Evolutionary conservation across 2,888 invertebrate species (phyloP).

Genomic region (Drosophila paramelanica): DNA sequence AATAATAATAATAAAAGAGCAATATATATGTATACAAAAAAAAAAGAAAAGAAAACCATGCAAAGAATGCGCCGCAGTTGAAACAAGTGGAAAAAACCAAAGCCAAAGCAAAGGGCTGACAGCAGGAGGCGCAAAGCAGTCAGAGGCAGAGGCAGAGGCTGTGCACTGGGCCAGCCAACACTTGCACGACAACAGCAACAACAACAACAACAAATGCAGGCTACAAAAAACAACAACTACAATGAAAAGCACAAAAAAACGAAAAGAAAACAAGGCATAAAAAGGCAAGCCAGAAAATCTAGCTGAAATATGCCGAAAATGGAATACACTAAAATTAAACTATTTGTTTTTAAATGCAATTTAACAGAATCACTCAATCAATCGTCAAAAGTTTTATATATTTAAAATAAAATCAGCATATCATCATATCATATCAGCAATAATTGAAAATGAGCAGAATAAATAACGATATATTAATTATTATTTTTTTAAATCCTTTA

Average conservation of each 20-base stretch:
- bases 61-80: constrained; percentile 53
- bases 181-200: constrained; percentile 45
- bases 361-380: no score
- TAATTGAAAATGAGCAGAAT: no score
- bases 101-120: constrained; percentile 53
- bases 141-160: neutral
- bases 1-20: constrained; percentile 35
- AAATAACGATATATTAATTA: no score
- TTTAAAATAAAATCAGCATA: no score
- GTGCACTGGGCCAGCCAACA: constrained; percentile 39
- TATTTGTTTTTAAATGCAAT: no score
- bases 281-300: constrained; percentile 16
- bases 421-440: no score
- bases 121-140: constrained; percentile 59
- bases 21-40: constrained; percentile 12
- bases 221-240: constrained; percentile 41
- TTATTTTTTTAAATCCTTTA: no score
- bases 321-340: constrained; percentile 19
- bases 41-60: constrained; percentile 15
- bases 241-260: constrained; percentile 29
- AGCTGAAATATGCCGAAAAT: neutral
- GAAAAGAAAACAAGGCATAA: constrained; percentile 14
- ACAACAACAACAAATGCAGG: constrained; percentile 31
- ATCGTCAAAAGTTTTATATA: no score
- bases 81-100: constrained; percentile 66